Evolutionary conservation across 1,140 invertebrate genomes (phyloP).

Genomic region (Aporrectodea caliginosa): DNA sequence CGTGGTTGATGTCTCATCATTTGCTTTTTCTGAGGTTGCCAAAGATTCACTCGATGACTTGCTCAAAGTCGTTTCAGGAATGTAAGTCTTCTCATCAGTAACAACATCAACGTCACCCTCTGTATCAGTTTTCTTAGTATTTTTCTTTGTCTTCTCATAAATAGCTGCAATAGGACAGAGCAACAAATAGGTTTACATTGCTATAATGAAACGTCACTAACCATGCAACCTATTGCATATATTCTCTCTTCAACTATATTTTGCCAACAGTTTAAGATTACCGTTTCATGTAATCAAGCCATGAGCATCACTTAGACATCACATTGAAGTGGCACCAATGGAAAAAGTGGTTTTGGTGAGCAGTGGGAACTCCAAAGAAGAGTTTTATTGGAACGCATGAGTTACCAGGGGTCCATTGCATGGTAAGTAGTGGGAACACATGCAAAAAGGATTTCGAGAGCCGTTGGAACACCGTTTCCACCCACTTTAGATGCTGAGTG

Average conservation of each 20-base stretch:
- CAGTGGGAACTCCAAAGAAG: too few relatives aligned
- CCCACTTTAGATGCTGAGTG: too few relatives aligned
- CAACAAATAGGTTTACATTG: neutral
- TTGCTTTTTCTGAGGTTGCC: too few relatives aligned
- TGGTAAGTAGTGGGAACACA: neutral
- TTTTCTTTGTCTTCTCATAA: neutral
- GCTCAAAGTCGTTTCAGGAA: neutral
- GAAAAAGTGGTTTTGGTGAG: too few relatives aligned
- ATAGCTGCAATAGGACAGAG: slow-evolving; percentile 26
- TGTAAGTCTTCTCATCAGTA: neutral
- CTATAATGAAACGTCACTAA: neutral
- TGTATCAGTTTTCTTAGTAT: neutral
- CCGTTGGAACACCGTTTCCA: too few relatives aligned
- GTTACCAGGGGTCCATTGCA: too few relatives aligned
- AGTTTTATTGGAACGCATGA: too few relatives aligned
- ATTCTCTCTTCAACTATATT: neutral
- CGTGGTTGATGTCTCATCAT: neutral
- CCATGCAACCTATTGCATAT: neutral
- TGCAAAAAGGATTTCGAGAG: too few relatives aligned
- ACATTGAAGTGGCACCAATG: neutral
- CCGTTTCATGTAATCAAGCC: neutral
- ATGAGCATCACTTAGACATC: neutral
- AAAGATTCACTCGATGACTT: too few relatives aligned
- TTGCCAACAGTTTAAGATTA: neutral
- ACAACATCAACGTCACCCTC: neutral